Evolutionary conservation across 2,797 vertebrate species (phyloP), one percentile per base, ranked within the genome.

Genomic region (Coracias cyanogaster): DNA sequence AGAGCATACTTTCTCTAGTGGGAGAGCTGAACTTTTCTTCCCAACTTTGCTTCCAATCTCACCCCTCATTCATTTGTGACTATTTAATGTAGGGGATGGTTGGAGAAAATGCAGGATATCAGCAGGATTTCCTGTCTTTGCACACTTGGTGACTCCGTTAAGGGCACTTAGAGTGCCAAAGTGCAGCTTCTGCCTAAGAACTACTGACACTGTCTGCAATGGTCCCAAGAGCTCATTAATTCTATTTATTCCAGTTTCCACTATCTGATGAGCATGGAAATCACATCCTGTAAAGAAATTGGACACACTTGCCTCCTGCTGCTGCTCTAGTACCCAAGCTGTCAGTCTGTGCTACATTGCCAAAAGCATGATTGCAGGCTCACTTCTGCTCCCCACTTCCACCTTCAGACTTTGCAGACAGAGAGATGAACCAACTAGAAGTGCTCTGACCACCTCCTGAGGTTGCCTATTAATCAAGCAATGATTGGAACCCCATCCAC

Each of bases 211-310:
- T 46, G 39, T 58, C 46, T 66, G 66, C 67, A 72, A 12, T 4
- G 5, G 55, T 89, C 74, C 86, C 89, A 77, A 66, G 86, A 77
- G 84, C 64, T 80, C 76, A 74, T 91, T 94, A 94, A 74, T 91
- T 87, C 79, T 64, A 39, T 86, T 82, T 90, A 67, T 95, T 94
- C 79, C 85, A 74, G 55, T 81, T 95, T 90, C 67, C 79, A 74
- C 60, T 86, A 52, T 78, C 61, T 85, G 82, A 83, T 87, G 72
- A 74, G 85, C 82, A 69, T 81, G 89, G 57, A 90, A 96, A 93
- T 94, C 87, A 83, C 85, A 93, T 91, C 48, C 84, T 89, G 67
- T 89, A 94, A 73, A 94, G 87, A 43, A 93, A 94, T 54, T 85
- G 69, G 94, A 80, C 84, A 85, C 84, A 24, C 74, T 85, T 85